Conservation (phyloP, 2,888 invertebrate species). For the Hemithea aestivaria region DNA sequence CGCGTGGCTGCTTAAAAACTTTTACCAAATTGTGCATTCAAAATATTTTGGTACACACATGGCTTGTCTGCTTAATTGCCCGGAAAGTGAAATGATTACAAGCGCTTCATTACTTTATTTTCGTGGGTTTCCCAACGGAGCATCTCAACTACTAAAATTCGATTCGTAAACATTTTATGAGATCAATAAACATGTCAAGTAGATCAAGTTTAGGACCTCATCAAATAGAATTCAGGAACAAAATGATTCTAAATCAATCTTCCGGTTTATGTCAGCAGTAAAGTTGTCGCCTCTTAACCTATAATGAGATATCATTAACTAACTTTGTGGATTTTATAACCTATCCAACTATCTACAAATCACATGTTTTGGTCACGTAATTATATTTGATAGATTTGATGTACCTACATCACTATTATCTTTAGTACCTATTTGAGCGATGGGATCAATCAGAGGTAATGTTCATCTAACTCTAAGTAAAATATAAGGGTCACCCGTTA, state of each 20-base stretch:
- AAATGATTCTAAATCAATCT: slow-evolving; percentile 57
- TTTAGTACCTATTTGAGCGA: too few species aligned
- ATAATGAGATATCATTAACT: slow-evolving; percentile 56
- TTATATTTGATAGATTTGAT: slow-evolving; percentile 2
- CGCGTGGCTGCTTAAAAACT: slow-evolving; percentile 57
- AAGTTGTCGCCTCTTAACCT: slow-evolving; percentile 57
- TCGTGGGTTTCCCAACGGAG: slow-evolving; percentile 22
- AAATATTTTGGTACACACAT: slow-evolving; percentile 48
- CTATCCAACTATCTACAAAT: slow-evolving; percentile 12
- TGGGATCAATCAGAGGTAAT: too few species aligned
- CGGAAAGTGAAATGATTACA: slow-evolving; percentile 32
- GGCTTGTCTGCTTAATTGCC: slow-evolving; percentile 43
- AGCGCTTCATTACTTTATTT: slow-evolving; percentile 20
- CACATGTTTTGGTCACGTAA: slow-evolving; percentile 15
- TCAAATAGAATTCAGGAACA: slow-evolving; percentile 47
- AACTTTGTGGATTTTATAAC: slow-evolving; percentile 37
- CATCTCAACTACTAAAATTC: slow-evolving; percentile 18
- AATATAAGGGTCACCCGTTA: too few species aligned
- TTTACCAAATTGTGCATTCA: slow-evolving; percentile 53
- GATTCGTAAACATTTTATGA: slow-evolving; percentile 38
- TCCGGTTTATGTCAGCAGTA: slow-evolving; percentile 56
- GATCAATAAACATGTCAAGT: slow-evolving; percentile 52
- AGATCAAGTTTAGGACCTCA: slow-evolving; percentile 40
- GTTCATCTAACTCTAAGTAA: too few species aligned
- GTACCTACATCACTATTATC: too few species aligned